A percentile compares a stretch with the other conserved stretches of the same genome.
phyloP scores from a whole-genome alignment of 1,140 invertebrate species.

The Philopotamus ludificatus region DNA sequence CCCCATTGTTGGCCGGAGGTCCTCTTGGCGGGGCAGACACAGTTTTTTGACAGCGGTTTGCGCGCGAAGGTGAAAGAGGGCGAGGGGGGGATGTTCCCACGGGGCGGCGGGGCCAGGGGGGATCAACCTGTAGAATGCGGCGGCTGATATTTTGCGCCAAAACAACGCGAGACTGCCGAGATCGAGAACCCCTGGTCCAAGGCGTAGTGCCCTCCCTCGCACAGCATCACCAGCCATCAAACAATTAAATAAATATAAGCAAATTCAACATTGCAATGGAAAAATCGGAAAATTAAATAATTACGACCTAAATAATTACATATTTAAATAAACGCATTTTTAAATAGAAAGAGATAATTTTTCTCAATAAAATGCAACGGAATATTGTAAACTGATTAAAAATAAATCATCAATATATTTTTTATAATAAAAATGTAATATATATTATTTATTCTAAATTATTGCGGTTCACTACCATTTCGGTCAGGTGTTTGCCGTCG shows the following conservation, averaged over 20 bases:
- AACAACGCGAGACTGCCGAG: slow-evolving; percentile 14
- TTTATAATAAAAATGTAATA: no score
- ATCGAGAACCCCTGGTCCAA: background rate
- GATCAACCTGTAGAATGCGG: slow-evolving; percentile 34
- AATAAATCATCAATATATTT: no score
- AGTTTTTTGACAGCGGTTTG: slow-evolving; percentile 12
- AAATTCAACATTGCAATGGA: no score
- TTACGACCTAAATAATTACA: background rate
- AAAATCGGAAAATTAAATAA: background rate
- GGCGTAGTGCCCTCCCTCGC: no score
- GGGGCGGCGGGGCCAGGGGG: background rate
- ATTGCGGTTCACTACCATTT: background rate
- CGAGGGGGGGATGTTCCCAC: slow-evolving; percentile 26
- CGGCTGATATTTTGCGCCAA: slow-evolving; percentile 35
- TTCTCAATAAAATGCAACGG: no score
- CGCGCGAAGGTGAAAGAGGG: slow-evolving; percentile 2
- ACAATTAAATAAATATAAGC: no score
- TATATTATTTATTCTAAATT: no score
- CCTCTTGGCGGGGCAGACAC: background rate
- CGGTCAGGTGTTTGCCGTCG: background rate
- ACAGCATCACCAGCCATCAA: no score
- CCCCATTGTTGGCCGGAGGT: slow-evolving; percentile 3
- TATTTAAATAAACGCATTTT: background rate
- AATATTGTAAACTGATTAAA: no score
- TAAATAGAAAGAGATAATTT: background rate